Evolutionary conservation across 2,888 invertebrate genomes (phyloP), one percentile per base, ranked within the genome.

Genomic region (Charanyca ferruginea): DNA sequence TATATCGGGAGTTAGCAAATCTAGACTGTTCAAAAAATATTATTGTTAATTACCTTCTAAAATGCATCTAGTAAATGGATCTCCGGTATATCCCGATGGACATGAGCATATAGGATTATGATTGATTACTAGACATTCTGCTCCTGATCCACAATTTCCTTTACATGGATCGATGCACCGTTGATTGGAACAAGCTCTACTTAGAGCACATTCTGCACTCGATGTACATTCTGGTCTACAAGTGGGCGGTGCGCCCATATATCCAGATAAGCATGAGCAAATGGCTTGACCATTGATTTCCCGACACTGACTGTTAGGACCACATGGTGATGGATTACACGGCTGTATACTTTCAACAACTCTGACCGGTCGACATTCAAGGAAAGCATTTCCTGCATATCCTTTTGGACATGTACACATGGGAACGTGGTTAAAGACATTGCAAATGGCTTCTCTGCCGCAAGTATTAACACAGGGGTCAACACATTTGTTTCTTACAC

Each of bases 391-490:
- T 83, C 97, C 98, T 68, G 96, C 92, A 88, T 96, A 97, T 64
- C 97, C 96, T 70, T 88, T 89, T 32, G 96, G 96, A 88, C 97
- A 97, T 64, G 93, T 95, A 81, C 97, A 97, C 91, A 96, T 95
- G 1, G 96, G 96, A 48, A 96, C 90, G 83, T 96, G 96, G 83
- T 96, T 96, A 58, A 97, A 96, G 1, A 98, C 97, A 63, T 96
- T 96, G 84, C 98, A 98, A 52, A 96, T 89, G 4, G 98, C 98
- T 83, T 97, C 97, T 71, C 93, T 92, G 1, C 98, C 98, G 87
- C 98, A 98, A 28, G 97, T 97, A 80, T 97, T 97, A 11, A 96
- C 93, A 84, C 98, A 98, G 35, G 98, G 98, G 90, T 98, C 97
- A 49, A 95, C 87, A 85, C 98, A 98, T 92, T 98, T 98, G 85